Percentiles rank a stretch among this genome's conserved stretches.
These are phyloP conservation scores for Hydrolagus colliei DNA, from an alignment of 2,797 vertebrate genomes.

Conservation along the genomic window DNA sequence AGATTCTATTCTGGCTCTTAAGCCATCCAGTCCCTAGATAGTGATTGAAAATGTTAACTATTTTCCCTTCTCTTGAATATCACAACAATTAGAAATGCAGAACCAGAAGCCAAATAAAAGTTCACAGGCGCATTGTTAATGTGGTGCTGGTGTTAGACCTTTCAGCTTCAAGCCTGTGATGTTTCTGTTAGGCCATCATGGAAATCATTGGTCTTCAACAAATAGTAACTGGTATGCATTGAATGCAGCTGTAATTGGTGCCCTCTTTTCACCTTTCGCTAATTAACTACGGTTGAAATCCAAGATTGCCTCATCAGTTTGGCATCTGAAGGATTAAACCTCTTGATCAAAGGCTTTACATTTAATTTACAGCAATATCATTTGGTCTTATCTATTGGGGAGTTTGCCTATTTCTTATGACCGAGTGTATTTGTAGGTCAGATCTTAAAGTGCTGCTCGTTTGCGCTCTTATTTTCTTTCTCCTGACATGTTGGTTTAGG, in stretches of 20 bases:
- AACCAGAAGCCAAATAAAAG: neutral
- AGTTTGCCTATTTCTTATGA: slow-evolving; percentile 3
- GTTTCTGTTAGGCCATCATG: neutral
- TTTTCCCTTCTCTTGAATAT: neutral
- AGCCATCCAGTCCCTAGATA: too few relatives aligned
- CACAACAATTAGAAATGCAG: neutral
- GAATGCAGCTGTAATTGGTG: slow-evolving; percentile 14
- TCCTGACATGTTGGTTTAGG: slow-evolving; percentile 27
- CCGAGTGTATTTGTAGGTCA: slow-evolving; percentile 3
- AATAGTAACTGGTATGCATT: neutral
- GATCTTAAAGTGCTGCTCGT: neutral
- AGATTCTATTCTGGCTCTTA: too few relatives aligned
- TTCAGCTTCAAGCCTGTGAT: neutral
- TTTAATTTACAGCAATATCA: slow-evolving; percentile 17
- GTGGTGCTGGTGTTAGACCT: neutral
- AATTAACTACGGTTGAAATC: slow-evolving; percentile 22
- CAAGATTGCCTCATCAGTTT: neutral
- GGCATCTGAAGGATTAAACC: slow-evolving; percentile 14
- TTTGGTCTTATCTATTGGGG: neutral
- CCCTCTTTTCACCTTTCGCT: slow-evolving; percentile 15
- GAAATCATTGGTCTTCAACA: neutral
- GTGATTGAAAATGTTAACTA: neutral
- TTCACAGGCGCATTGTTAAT: neutral
- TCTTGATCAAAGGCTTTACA: slow-evolving; percentile 1
- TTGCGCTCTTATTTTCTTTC: neutral